Base-by-base conservation (phyloP, 2,113 vertebrate genomes). In the Phyllopteryx taeniolatus region DNA sequence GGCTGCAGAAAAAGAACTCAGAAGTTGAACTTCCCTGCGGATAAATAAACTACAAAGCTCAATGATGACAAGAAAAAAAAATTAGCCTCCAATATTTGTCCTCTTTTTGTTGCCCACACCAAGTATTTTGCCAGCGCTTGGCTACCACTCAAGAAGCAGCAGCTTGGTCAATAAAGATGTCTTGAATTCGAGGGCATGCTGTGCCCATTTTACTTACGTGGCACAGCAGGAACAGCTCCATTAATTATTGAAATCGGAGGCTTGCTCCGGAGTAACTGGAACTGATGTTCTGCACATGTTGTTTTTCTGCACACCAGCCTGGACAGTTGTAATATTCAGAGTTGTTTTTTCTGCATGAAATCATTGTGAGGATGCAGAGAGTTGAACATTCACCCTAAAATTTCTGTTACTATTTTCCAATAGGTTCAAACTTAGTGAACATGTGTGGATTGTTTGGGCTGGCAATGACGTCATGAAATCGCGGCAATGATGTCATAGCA, bases 141-240 rank as follows among this genome's bases (percentile, higher is more conserved):
- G 43, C 44, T 15, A 66, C 44, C 42, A 66, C 44, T 47, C 64
- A 31, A 66, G 64, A 27, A 66, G 63, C 63, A 66, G 63, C 64
- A 66, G 44, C 22, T 47, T 66, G 64, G 64, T 66, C 64, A 66
- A 66, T 66, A 66, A 66, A 66, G 64, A 66, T 44, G 17, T 66
- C 64, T 66, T 66, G 43, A 66, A 66, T 66, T 47, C 22, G 44
- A 27, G 22, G 22, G 43, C 64, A 66, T 47, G 64, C 64, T 66
- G 64, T 31, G 64, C 64, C n/a, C 64, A n/a, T 66, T 66, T 66
- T 47, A 66, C 64, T 47, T 49, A 47, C 31, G 59, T 61, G 31
- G 59, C 59, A 35, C 64, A 66, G 64, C 64, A 22, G 14, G 44
- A 66, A 47, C 64, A 47, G 64, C 44, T 66, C 43, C 64, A 66